Evolutionary conservation across 23 tunicate species (phyloP).

Genomic region (Ascidia mentula): DNA sequence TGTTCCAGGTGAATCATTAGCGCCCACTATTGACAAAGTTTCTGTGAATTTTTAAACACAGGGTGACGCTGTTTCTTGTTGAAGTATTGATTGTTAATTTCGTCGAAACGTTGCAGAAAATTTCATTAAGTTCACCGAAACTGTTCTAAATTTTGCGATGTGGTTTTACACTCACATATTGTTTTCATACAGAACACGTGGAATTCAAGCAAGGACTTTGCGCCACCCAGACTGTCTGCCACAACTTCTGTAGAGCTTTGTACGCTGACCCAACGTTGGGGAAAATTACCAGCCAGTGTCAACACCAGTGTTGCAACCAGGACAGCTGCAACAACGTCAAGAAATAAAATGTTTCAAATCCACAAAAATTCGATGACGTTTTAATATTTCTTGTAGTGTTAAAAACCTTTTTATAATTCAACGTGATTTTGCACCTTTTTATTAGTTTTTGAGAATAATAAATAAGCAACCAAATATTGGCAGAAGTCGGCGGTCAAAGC

Average conservation of each 20-base stretch:
- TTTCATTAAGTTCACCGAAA: too few relatives aligned
- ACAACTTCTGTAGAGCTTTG: slow-evolving; percentile 42
- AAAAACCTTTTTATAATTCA: neutral
- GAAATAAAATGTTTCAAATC: neutral
- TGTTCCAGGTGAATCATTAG: too few relatives aligned
- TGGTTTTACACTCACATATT: too few relatives aligned
- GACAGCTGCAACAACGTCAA: slow-evolving; percentile 60
- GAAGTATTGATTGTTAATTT: too few relatives aligned
- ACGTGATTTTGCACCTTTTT: neutral
- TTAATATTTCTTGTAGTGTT: neutral
- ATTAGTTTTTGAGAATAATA: too few relatives aligned
- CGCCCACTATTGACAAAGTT: too few relatives aligned
- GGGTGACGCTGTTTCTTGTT: too few relatives aligned
- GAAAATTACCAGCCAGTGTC: slow-evolving; percentile 45
- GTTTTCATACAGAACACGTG: slow-evolving; percentile 24
- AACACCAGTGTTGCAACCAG: slow-evolving; percentile 59
- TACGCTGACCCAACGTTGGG: slow-evolving; percentile 7
- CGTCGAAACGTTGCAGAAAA: too few relatives aligned
- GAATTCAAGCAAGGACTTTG: slow-evolving; percentile 66
- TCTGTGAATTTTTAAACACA: too few relatives aligned
- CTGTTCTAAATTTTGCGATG: too few relatives aligned
- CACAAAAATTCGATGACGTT: neutral
- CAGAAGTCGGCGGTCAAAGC: too few relatives aligned
- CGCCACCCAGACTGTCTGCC: slow-evolving; percentile 41
- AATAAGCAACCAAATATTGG: too few relatives aligned